Evolutionary conservation across 2,888 invertebrate genomes (phyloP).

Genomic region (Ectemnius lituratus): DNA sequence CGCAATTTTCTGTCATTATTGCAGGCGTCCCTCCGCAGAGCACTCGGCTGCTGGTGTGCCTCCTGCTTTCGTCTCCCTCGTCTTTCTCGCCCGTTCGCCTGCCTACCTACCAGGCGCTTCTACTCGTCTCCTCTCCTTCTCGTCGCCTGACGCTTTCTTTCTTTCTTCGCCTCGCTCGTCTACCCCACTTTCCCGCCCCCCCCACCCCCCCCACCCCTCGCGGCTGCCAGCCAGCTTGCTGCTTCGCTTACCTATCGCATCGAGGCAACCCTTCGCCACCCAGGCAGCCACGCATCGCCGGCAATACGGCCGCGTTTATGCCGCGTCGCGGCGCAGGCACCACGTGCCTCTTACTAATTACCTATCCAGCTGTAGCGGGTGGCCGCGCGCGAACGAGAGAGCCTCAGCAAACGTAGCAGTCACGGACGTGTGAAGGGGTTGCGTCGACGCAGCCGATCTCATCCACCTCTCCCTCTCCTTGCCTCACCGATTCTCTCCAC

Average conservation of each 20-base stretch:
- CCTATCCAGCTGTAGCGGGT: constrained; percentile 54
- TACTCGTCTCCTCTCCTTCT: constrained; percentile 30
- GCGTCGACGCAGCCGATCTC: constrained; percentile 15
- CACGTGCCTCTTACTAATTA: constrained; percentile 63
- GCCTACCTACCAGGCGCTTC: constrained; percentile 10
- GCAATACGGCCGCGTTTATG: constrained; percentile 34
- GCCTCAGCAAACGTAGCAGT: constrained; percentile 36
- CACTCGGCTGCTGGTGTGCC: constrained; percentile 17
- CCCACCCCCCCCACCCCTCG: not conserved
- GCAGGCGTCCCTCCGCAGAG: constrained; percentile 39
- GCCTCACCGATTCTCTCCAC: no score
- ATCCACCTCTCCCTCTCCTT: no score
- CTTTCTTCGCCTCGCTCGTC: constrained; percentile 19
- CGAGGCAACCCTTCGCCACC: constrained; percentile 28
- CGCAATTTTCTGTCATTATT: constrained; percentile 73
- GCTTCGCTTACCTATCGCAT: constrained; percentile 35
- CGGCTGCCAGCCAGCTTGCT: not conserved
- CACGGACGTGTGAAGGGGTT: constrained; percentile 35
- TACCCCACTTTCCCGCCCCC: not conserved
- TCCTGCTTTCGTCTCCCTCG: constrained; percentile 2
- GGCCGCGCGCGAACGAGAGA: no score
- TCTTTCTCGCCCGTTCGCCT: constrained; percentile 5
- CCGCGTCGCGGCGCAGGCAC: constrained; percentile 48
- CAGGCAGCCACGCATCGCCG: constrained; percentile 30
- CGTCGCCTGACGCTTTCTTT: constrained; percentile 31